Evolutionary conservation across 35 echinoderm and acorn worm genomes (phyloP), one percentile per base, ranked within the genome.

Genomic region (Hemicentrotus pulcherrimus): DNA sequence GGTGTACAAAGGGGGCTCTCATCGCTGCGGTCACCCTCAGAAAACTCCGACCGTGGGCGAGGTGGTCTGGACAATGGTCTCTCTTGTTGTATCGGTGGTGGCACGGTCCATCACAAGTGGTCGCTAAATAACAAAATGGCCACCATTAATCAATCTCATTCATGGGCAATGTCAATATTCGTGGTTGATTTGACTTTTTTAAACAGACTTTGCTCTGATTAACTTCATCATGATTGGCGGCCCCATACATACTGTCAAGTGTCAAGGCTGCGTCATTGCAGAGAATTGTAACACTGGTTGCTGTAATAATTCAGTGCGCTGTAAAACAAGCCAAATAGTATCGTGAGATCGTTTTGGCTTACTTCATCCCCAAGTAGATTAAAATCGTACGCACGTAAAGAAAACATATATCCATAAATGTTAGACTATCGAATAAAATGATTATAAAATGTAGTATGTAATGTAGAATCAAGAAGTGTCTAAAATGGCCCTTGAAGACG

Each of bases 161-260:
- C 65, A 78, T n/a, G 65, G 22, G 65, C 65, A 78, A 78, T 78
- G 65, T 78, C 65, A 78, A 78, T 78, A 78, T 78, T 28, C 65
- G 22, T 28, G 65, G 65, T 78, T 30, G 65, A 78, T 28, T 22
- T 78, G 65, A 78, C 19, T 78, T 9, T 7, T 78, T 78, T 2
- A 78, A 28, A 78, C 65, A 78, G 8, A 0, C 65, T 78, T n/a
- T 78, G 65, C 65, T 78, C 65, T 78, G 65, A 78, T 78, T 78
- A 78, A 78, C 65, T 78, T 78, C 28, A 78, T 78, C 28, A 78
- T 78, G 65, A 78, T 78, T 22, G 65, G 24, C 65, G 65, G 65
- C 65, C 5, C 5, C 10, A 55, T 55, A 13, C n/a, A 3, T 41
- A 41, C 35, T 41, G 35, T 41, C 35, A 41, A 41, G 15, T 55